Percentiles rank a stretch among this genome's conserved stretches.
phyloP scores from a whole-genome alignment of 2,113 vertebrate genomes.

The Urocynchramus pylzowi region DNA sequence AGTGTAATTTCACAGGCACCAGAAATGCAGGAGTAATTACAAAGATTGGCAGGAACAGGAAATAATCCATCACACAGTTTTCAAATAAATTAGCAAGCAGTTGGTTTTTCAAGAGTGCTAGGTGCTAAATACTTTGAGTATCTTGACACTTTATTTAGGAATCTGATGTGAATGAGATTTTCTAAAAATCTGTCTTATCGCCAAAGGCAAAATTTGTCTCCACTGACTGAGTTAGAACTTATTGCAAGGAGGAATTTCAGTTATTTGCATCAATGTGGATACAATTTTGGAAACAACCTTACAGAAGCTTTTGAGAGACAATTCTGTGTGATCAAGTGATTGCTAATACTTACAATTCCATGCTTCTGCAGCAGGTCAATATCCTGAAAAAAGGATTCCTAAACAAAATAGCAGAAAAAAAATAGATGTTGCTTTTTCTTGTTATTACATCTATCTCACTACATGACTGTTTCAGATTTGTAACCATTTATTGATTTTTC shows the following conservation, averaged over 20 bases:
- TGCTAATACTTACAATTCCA: constrained; percentile 88
- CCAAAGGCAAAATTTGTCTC: not conserved
- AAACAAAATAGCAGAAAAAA: constrained; percentile 1
- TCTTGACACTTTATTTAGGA: constrained; percentile 37
- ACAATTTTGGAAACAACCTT: not conserved
- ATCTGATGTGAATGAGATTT: not conserved
- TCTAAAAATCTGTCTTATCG: constrained; percentile 20
- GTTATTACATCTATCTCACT: not conserved
- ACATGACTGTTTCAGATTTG: not conserved
- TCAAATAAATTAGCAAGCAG: constrained; percentile 46
- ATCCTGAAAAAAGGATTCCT: constrained; percentile 98
- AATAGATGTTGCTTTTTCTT: not conserved
- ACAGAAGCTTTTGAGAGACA: not conserved
- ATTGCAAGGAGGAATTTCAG: not conserved
- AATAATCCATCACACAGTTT: constrained; percentile 43
- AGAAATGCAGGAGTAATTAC: constrained; percentile 37
- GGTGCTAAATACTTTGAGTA: constrained; percentile 32
- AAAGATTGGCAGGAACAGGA: constrained; percentile 41
- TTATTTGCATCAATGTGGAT: not conserved
- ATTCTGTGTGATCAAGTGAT: not conserved
- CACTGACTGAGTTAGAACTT: not conserved
- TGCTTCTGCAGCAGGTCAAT: constrained; percentile 96
- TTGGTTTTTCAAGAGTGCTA: constrained; percentile 17
- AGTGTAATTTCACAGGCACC: constrained; percentile 14
- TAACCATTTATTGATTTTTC: not conserved